Conservation (phyloP, 2,888 invertebrate species). For the Apotomis betuletana region DNA sequence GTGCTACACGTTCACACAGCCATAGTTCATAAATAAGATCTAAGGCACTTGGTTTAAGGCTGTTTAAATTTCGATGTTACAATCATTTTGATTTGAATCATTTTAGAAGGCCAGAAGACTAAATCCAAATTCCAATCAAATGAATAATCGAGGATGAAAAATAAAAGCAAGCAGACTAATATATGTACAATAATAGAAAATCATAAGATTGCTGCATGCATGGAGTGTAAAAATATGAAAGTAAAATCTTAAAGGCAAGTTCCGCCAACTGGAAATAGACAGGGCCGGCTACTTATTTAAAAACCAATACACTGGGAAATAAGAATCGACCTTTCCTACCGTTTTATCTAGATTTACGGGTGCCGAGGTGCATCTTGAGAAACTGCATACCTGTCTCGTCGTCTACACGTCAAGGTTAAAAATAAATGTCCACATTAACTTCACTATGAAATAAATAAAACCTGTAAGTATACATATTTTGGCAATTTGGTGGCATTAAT, state of each 20-base stretch:
- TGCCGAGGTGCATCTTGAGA: too few species aligned
- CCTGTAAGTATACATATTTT: too few species aligned
- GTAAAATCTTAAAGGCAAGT: not conserved
- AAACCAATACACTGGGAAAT: too few species aligned
- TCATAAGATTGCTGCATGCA: constrained; percentile 23
- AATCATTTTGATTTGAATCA: not conserved
- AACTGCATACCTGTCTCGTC: too few species aligned
- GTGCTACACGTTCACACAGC: constrained; percentile 48
- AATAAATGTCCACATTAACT: too few species aligned
- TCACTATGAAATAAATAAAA: too few species aligned
- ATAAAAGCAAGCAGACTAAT: constrained; percentile 6
- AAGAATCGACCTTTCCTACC: too few species aligned
- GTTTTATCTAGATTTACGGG: too few species aligned
- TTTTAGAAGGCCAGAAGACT: not conserved
- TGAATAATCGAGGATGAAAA: not conserved
- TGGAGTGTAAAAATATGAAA: not conserved
- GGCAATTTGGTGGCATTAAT: too few species aligned
- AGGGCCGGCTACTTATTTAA: too few species aligned
- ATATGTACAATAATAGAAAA: not conserved
- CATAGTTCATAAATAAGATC: constrained; percentile 44
- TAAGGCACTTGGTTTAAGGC: constrained; percentile 47
- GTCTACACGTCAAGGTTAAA: too few species aligned
- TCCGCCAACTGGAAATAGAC: too few species aligned
- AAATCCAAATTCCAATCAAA: not conserved
- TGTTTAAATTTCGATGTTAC: constrained; percentile 20